Conservation (phyloP, 2,113 vertebrate genomes). For the Lota lota region DNA sequence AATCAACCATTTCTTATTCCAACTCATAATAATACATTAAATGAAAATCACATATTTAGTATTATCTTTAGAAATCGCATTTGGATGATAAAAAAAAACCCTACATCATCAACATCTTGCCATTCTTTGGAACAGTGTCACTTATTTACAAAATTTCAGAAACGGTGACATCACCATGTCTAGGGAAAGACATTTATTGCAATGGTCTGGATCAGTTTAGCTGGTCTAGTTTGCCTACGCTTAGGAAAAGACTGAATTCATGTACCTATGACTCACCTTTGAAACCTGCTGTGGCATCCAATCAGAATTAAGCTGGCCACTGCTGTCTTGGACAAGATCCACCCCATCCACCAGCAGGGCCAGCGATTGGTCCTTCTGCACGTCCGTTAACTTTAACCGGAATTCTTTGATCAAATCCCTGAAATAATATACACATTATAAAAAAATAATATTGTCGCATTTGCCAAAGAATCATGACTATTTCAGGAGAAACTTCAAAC, state of each 20-base stretch:
- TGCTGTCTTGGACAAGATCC: slow-evolving; percentile 67
- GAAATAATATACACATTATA: not conserved
- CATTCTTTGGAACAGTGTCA: too few relatives aligned
- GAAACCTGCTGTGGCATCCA: slow-evolving; percentile 83
- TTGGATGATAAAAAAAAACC: too few relatives aligned
- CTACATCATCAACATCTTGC: too few relatives aligned
- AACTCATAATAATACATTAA: too few relatives aligned
- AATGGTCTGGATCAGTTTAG: too few relatives aligned
- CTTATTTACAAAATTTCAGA: too few relatives aligned
- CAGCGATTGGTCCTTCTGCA: slow-evolving; percentile 53
- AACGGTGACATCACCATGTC: too few relatives aligned
- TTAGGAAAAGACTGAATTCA: not conserved
- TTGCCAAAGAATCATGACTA: not conserved
- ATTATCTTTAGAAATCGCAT: too few relatives aligned
- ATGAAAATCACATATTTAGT: too few relatives aligned
- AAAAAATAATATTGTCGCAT: not conserved
- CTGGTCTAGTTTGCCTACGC: too few relatives aligned
- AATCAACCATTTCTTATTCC: too few relatives aligned
- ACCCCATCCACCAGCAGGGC: slow-evolving; percentile 80
- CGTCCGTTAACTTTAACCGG: slow-evolving; percentile 50
- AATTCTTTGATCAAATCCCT: slow-evolving; percentile 80
- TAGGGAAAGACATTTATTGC: too few relatives aligned
- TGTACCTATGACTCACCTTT: slow-evolving; percentile 53
- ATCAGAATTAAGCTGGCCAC: slow-evolving; percentile 73
- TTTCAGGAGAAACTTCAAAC: not conserved